These are phyloP conservation scores for Petaurus breviceps DNA, from an alignment of 2,113 vertebrate species.

Conservation along the genomic window DNA sequence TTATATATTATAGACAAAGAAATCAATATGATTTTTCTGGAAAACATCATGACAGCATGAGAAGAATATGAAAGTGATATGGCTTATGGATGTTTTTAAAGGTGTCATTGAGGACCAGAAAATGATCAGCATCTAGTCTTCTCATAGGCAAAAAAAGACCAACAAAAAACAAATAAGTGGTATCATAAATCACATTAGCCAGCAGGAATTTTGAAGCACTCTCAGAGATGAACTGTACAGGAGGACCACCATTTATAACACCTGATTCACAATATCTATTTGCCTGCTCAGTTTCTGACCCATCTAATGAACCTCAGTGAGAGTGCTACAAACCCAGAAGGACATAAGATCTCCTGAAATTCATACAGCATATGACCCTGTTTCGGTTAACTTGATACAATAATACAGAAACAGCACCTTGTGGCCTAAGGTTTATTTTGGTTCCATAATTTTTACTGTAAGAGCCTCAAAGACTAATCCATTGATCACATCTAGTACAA, in stretches of 20 bases:
- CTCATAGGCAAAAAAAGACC: constrained; percentile 38
- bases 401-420: constrained; percentile 36
- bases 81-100: constrained; percentile 64
- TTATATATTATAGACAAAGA: constrained; percentile 71
- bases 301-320: constrained; percentile 45
- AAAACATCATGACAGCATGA: constrained; percentile 70
- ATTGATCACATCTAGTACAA: constrained; percentile 21
- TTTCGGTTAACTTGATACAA: constrained; percentile 12
- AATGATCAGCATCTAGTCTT: constrained; percentile 45
- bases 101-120: constrained; percentile 56
- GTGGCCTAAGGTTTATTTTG: constrained; percentile 57
- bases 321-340: not conserved
- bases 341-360: not conserved
- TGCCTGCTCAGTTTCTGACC: constrained; percentile 18
- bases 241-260: constrained; percentile 32
- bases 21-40: constrained; percentile 75
- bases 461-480: constrained; percentile 69
- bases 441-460: constrained; percentile 68
- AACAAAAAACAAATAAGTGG: constrained; percentile 60
- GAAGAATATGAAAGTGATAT: constrained; percentile 56
- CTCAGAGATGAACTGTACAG: constrained; percentile 11
- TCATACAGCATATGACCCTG: constrained; percentile 33
- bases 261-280: constrained; percentile 49
- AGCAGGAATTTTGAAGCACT: constrained; percentile 28
- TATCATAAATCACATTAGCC: constrained; percentile 8